A percentile compares a stretch with the other conserved stretches of the same genome.
These are phyloP conservation scores for Xiphias gladius DNA, from an alignment of 2,113 vertebrate genomes.

Conservation along the genomic window DNA sequence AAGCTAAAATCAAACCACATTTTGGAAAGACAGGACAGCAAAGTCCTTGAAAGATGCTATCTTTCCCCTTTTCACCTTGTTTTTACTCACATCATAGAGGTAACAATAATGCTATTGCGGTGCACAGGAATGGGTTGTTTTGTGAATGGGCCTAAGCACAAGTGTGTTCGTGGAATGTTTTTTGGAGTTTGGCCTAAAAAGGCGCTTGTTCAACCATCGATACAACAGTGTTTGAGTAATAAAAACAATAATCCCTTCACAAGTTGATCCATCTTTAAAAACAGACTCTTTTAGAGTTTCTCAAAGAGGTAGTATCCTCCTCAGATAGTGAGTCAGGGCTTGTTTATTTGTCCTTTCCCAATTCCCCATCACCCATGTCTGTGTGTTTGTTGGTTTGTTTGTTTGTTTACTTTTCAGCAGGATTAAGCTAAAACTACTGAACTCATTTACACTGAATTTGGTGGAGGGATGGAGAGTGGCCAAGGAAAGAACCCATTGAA, in stretches of 20 bases:
- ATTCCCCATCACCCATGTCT: neutral
- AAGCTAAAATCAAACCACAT: constrained; percentile 23
- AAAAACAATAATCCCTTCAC: neutral
- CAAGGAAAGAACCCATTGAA: too few relatives aligned
- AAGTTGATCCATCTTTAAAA: neutral
- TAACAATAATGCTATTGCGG: neutral
- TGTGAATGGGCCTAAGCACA: too few relatives aligned
- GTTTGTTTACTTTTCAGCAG: too few relatives aligned
- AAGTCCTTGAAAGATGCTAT: neutral
- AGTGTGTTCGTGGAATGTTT: neutral
- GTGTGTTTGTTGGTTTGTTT: too few relatives aligned
- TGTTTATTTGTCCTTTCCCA: neutral
- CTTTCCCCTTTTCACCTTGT: neutral
- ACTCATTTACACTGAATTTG: too few relatives aligned
- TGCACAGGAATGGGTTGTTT: neutral
- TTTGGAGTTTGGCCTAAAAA: neutral
- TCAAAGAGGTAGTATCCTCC: neutral
- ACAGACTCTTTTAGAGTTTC: neutral
- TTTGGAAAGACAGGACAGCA: neutral
- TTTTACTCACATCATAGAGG: neutral
- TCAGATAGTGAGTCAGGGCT: neutral
- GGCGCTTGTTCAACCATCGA: neutral
- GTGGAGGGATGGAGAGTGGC: too few relatives aligned
- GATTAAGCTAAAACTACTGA: too few relatives aligned
- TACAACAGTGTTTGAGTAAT: neutral